These are phyloP conservation scores for Ceratina japonica DNA, from an alignment of 1,140 invertebrate species.

Conservation along the genomic window DNA sequence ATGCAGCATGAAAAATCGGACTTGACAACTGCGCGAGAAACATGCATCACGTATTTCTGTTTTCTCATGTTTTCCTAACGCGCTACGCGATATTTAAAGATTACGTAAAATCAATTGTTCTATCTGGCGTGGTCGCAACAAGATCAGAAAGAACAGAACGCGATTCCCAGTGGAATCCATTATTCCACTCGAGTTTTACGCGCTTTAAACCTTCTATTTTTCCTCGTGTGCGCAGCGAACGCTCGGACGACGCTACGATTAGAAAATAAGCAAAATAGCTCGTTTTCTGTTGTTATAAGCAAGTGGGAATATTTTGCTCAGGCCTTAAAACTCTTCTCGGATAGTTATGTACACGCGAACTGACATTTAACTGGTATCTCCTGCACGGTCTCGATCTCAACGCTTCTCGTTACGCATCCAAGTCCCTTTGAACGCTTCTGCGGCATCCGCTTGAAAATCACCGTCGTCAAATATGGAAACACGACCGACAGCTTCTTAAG, in stretches of 20 bases:
- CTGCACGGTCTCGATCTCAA: constrained; percentile 2
- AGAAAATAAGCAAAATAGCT: too few species aligned
- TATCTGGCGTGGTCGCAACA: neutral
- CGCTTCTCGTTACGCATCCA: neutral
- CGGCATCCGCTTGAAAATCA: neutral
- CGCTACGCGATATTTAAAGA: constrained; percentile 23
- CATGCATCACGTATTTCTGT: neutral
- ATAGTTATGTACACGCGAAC: constrained; percentile 1
- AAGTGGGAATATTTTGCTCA: neutral
- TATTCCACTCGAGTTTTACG: neutral
- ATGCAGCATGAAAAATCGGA: neutral
- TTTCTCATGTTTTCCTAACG: neutral
- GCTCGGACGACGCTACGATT: neutral
- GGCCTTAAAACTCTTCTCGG: neutral
- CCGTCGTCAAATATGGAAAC: constrained; percentile 4
- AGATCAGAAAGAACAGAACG: neutral
- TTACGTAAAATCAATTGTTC: constrained; percentile 26
- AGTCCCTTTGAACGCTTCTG: constrained; percentile 10
- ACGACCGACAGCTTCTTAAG: neutral
- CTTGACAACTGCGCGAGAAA: neutral
- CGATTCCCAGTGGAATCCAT: neutral
- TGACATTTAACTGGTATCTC: constrained; percentile 43
- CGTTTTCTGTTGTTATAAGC: neutral
- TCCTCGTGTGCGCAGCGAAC: too few species aligned
- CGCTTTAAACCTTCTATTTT: neutral